These are phyloP conservation scores for Himalopsyche tibetana DNA, from an alignment of 2,888 invertebrate species.

Conservation along the genomic window DNA sequence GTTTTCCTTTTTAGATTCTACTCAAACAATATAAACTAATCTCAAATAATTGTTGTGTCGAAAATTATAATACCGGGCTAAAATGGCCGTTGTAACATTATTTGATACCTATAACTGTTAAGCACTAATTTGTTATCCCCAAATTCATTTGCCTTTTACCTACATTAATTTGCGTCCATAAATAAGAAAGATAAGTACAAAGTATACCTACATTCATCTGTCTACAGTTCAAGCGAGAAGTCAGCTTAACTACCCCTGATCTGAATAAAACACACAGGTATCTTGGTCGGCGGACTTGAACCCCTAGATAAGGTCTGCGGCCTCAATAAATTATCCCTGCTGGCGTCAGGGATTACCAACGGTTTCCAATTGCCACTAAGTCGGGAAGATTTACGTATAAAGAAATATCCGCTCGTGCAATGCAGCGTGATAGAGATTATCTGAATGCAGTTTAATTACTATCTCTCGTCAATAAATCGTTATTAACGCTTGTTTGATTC, in stretches of 20 bases:
- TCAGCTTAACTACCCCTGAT: constrained; percentile 41
- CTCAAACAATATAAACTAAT: too few relatives aligned
- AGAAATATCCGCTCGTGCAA: background rate
- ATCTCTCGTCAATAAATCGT: too few relatives aligned
- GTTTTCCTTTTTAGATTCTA: too few relatives aligned
- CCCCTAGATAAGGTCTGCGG: constrained; percentile 57
- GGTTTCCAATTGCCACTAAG: constrained; percentile 24
- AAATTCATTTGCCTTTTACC: constrained; percentile 7
- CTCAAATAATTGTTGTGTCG: too few relatives aligned
- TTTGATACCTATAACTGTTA: background rate
- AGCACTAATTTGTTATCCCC: constrained; percentile 25
- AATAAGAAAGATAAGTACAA: constrained; percentile 18
- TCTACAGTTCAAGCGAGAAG: background rate
- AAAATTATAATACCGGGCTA: too few relatives aligned
- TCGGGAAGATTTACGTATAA: constrained; percentile 15
- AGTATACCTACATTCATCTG: constrained; percentile 17
- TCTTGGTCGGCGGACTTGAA: constrained; percentile 51
- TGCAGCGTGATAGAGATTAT: background rate
- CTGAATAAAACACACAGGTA: constrained; percentile 53
- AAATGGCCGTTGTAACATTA: background rate
- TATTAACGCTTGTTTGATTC: too few relatives aligned
- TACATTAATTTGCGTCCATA: constrained; percentile 26
- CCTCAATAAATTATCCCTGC: constrained; percentile 54
- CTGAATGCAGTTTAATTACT: background rate
- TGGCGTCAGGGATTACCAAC: background rate